Base-by-base conservation (phyloP, 1,140 invertebrate genomes). In the Alviniconcha marisindica region DNA sequence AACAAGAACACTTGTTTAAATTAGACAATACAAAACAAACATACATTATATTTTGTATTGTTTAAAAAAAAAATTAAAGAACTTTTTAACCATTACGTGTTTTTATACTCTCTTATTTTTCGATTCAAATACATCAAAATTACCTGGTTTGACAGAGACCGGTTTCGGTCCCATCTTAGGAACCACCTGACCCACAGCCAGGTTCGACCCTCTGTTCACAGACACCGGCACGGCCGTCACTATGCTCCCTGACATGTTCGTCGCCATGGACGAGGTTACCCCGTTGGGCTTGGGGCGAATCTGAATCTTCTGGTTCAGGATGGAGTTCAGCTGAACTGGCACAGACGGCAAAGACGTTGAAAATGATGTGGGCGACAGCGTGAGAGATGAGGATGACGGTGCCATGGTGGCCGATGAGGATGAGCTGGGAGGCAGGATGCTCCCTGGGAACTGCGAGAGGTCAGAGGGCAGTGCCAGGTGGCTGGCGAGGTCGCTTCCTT, bases 251-350 rank as follows among this genome's bases (percentile, higher is more conserved):
- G 15, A 24, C 60, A 42, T 5, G 51, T 76, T 28, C 31, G 24
- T 60, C 69, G 77, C 83, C 38, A 10, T 12, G 66, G 63, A 18
- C 77, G 28, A 24, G 21, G 42, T 38, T 33, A 38, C 15, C 21
- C 73, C 76, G 12, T 76, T 84, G 44, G 87, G 87, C 84, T 88
- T 91, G 5, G 90, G 90, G 40, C 89, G 86, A 38, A 91, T 91
- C 69, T 89, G 88, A 15, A 91, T 82, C 71, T 90, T 88, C 15
- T 86, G 86, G 73, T 88, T 89, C 36, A 90, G 73, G 60, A 91
- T 88, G 31, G 85, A 81, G 54, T 88, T 82, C 33, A 90, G 85
- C 24, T 87, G 86, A 31, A 82, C 77, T 40, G 79, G 44, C 63
- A 81, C 44, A 0, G 54, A 7, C n/a, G 54, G 82, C 5, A 44